phyloP scores from a whole-genome alignment of 2,113 vertebrate species.

The Ascaphus truei region DNA sequence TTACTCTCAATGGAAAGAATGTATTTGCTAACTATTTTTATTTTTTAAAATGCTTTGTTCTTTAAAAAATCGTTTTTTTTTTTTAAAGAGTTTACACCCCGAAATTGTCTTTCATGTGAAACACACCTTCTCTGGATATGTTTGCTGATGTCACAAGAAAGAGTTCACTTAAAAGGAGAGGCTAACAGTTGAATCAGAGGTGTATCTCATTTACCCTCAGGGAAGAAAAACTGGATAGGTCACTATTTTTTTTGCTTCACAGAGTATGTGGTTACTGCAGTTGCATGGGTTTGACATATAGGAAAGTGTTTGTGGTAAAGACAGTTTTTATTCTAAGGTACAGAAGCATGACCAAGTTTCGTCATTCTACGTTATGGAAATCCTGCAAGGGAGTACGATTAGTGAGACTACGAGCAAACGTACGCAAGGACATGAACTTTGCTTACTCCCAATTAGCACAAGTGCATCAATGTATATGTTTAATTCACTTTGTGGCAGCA shows the following conservation, averaged over 20 bases:
- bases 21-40: too few relatives aligned
- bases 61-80: neutral
- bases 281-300: slow-evolving; percentile 39
- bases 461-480: neutral
- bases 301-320: slow-evolving; percentile 40
- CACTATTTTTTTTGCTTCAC: neutral
- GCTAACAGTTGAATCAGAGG: slow-evolving; percentile 5
- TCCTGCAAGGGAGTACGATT: neutral
- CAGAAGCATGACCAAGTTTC: neutral
- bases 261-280: slow-evolving; percentile 36
- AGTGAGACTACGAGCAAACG: slow-evolving; percentile 2
- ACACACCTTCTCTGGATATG: slow-evolving; percentile 15
- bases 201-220: neutral
- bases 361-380: slow-evolving; percentile 27
- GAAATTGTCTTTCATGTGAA: neutral
- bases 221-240: slow-evolving; percentile 44
- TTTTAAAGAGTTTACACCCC: neutral
- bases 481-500: neutral
- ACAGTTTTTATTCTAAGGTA: slow-evolving; percentile 35
- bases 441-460: too few relatives aligned
- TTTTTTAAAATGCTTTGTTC: neutral
- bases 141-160: slow-evolving; percentile 23
- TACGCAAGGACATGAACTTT: neutral
- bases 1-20: too few relatives aligned
- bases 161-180: slow-evolving; percentile 39